These are phyloP conservation scores for Sarcophaga caerulescens DNA, from an alignment of 2,888 invertebrate genomes.

Conservation along the genomic window DNA sequence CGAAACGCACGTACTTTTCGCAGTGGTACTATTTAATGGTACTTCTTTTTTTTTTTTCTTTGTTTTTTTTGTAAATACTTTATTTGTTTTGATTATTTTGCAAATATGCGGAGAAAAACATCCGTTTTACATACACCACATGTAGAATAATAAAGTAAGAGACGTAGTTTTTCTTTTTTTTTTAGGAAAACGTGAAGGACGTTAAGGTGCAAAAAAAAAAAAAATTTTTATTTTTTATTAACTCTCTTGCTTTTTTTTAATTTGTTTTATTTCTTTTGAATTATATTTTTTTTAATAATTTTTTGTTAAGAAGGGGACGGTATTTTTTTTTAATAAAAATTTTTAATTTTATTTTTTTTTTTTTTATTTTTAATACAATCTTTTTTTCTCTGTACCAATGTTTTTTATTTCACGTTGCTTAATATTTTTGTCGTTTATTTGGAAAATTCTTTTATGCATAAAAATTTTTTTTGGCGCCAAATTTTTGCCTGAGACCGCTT, in stretches of 20 bases:
- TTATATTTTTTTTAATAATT: constrained; percentile 20
- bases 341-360: constrained; percentile 4
- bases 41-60: constrained; percentile 35
- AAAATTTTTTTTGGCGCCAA: constrained; percentile 40
- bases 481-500: not conserved
- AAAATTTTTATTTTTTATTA: not conserved
- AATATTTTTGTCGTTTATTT: not conserved
- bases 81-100: not conserved
- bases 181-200: not conserved
- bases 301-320: constrained; percentile 14
- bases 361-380: not conserved
- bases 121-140: constrained; percentile 56
- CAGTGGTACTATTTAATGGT: constrained; percentile 1
- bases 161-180: not conserved
- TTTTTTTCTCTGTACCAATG: too few species aligned
- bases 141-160: not conserved
- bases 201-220: not conserved
- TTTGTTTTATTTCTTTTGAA: constrained; percentile 3
- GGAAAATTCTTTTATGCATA: not conserved
- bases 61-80: not conserved
- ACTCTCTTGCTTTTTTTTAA: not conserved
- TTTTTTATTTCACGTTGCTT: not conserved
- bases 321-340: not conserved
- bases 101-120: constrained; percentile 39
- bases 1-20: constrained; percentile 51